phyloP scores from a whole-genome alignment of 2,888 invertebrate genomes.

The Desoria tigrina region DNA sequence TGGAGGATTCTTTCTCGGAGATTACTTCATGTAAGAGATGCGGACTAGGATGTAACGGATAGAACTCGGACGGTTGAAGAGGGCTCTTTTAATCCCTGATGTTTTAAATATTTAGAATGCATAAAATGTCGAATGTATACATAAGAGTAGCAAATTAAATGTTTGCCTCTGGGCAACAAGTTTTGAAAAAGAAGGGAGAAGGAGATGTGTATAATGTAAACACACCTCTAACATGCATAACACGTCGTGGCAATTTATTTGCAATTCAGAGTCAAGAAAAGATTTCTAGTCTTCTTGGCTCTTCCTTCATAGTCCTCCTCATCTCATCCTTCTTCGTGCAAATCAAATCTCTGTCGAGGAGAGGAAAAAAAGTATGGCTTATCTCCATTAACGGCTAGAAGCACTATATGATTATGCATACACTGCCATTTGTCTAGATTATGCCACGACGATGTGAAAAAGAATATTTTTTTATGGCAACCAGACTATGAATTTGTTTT shows the following conservation, averaged over 20 bases:
- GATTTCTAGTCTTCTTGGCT: not conserved
- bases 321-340: conserved; percentile 12
- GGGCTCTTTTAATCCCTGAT: too few species aligned
- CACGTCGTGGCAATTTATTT: conserved; percentile 46
- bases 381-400: conserved; percentile 18
- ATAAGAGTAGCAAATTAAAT: too few species aligned
- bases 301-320: not conserved
- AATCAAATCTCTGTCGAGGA: conserved; percentile 16
- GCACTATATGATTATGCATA: conserved; percentile 12
- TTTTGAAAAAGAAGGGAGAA: too few species aligned
- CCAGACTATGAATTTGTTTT: conserved; percentile 24
- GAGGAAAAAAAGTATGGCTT: conserved; percentile 16
- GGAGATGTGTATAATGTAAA: too few species aligned
- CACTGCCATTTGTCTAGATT: conserved; percentile 25
- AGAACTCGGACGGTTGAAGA: too few species aligned
- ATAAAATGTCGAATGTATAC: too few species aligned
- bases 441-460: conserved; percentile 25
- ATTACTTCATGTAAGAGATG: too few species aligned
- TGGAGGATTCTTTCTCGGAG: too few species aligned
- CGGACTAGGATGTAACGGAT: too few species aligned
- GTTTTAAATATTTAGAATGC: too few species aligned
- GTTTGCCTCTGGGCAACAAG: too few species aligned
- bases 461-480: conserved; percentile 13
- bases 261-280: conserved; percentile 38
- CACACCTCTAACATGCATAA: too few species aligned